Evolutionary conservation across 2,797 vertebrate genomes (phyloP).

Genomic region (Aselliscus stoliczkanus): DNA sequence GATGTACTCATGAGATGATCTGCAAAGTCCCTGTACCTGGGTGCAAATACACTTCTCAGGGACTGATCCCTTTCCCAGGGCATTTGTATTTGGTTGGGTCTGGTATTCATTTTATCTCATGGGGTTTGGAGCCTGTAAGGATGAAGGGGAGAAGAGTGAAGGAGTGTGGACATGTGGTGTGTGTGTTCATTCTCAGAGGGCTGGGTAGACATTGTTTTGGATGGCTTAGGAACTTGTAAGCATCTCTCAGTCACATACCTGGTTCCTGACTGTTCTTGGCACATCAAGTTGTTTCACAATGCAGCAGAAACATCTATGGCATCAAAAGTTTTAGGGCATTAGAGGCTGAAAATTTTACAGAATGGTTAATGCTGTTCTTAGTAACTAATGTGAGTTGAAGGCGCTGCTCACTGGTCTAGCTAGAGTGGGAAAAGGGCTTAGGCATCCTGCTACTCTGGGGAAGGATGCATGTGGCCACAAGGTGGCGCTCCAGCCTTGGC

Average conservation of each 20-base stretch:
- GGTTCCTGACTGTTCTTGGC: background rate
- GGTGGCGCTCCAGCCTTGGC: constrained; percentile 36
- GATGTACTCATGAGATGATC: background rate
- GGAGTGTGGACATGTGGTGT: background rate
- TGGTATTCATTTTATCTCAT: background rate
- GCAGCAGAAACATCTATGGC: background rate
- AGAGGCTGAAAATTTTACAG: background rate
- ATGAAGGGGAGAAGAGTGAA: background rate
- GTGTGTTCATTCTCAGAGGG: background rate
- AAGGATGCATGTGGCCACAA: constrained; percentile 23
- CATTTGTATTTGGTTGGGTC: background rate
- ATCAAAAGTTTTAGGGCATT: background rate
- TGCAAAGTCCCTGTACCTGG: background rate
- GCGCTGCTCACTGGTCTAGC: too few relatives aligned
- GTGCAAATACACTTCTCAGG: background rate
- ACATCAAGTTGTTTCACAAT: background rate
- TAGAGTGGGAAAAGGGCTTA: background rate
- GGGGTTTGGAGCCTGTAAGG: background rate
- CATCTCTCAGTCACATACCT: background rate
- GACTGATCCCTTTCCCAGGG: background rate
- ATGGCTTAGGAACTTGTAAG: background rate
- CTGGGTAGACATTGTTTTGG: background rate
- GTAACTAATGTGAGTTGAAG: background rate
- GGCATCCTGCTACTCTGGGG: background rate
- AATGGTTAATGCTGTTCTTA: background rate